phyloP scores from a whole-genome alignment of 2,888 invertebrate species.

The Resseliella maxima region DNA sequence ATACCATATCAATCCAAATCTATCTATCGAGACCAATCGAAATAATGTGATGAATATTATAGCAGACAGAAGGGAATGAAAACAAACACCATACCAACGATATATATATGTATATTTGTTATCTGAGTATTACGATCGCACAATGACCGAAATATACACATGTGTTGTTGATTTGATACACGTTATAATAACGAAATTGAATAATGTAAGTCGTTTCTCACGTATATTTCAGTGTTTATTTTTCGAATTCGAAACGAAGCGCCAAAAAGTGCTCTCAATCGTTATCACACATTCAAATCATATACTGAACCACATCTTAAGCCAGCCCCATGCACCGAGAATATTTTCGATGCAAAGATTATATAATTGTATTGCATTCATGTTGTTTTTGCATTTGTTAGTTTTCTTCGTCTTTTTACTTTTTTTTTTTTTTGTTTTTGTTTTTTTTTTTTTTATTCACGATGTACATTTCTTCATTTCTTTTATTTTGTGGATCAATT shows the following conservation, averaged over 20 bases:
- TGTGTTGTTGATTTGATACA: neutral
- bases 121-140: constrained; percentile 11
- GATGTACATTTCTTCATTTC: too few relatives aligned
- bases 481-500: too few relatives aligned
- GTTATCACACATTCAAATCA: neutral
- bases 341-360: neutral
- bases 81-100: neutral
- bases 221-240: too few relatives aligned
- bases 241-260: neutral
- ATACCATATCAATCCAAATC: too few relatives aligned
- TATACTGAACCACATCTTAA: too few relatives aligned
- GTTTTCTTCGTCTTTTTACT: neutral
- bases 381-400: neutral
- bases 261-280: neutral
- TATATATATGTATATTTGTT: too few relatives aligned
- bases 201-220: neutral
- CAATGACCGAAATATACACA: constrained; percentile 7
- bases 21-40: too few relatives aligned
- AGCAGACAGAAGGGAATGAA: neutral
- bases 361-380: constrained; percentile 6
- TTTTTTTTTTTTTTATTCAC: too few relatives aligned
- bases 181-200: neutral
- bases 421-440: neutral
- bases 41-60: too few relatives aligned
- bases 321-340: too few relatives aligned